Conservation (phyloP, 2,113 vertebrate genomes). For the Sclerurus mexicanus region DNA sequence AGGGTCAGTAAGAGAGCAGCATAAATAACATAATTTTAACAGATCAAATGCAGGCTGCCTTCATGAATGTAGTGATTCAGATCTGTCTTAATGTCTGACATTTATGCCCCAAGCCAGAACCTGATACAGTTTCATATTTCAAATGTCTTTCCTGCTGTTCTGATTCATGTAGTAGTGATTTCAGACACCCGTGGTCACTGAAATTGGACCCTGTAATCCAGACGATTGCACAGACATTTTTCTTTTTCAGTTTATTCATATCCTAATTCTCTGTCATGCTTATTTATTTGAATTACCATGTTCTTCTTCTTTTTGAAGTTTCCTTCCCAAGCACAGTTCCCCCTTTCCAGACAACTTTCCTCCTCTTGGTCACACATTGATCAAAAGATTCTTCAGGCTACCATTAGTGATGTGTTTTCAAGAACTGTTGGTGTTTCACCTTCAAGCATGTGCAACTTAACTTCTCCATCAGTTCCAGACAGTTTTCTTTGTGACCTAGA, state of each 20-base stretch:
- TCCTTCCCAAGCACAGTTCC: constrained; percentile 68
- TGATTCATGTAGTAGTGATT: constrained; percentile 60
- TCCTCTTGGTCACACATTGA: constrained; percentile 55
- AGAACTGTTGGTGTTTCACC: constrained; percentile 73
- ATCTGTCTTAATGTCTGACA: constrained; percentile 49
- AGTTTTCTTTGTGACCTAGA: constrained; percentile 71
- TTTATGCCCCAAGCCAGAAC: constrained; percentile 45
- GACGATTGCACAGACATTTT: not conserved
- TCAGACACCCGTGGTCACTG: constrained; percentile 28
- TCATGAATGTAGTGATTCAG: constrained; percentile 39
- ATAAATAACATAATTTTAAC: constrained; percentile 7
- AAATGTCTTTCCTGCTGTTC: constrained; percentile 38
- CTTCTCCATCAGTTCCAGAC: constrained; percentile 72
- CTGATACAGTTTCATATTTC: constrained; percentile 44
- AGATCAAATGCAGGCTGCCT: constrained; percentile 16
- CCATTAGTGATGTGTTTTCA: constrained; percentile 77
- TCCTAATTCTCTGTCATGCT: constrained; percentile 11
- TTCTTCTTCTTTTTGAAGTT: constrained; percentile 72
- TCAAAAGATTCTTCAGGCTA: constrained; percentile 66
- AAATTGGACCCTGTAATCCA: constrained; percentile 28
- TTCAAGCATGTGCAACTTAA: constrained; percentile 56
- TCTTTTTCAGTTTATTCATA: not conserved
- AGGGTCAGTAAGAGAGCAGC: not conserved
- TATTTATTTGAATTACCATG: constrained; percentile 37
- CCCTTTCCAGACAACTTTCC: constrained; percentile 53